Conservation (phyloP, 2,797 vertebrate species). For the Rhyacichthys aspro region DNA sequence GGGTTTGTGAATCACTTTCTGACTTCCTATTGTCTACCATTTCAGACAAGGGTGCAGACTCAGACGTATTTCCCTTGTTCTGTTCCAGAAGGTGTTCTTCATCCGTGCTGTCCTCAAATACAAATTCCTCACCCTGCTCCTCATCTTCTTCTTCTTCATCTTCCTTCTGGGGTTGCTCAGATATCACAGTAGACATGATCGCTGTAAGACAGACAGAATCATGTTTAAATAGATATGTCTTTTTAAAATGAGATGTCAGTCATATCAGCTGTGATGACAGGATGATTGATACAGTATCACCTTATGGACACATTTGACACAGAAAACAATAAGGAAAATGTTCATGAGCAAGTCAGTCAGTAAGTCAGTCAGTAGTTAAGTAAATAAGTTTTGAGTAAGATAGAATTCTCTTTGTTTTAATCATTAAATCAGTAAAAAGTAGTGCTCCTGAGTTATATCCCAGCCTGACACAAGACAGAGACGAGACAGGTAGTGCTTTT, state of each 20-base stretch:
- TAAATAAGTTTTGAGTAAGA: too few species aligned
- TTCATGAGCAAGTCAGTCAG: too few species aligned
- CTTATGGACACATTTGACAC: slow-evolving; percentile 3
- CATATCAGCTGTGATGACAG: background rate
- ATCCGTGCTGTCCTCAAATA: slow-evolving; percentile 68
- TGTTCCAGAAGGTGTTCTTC: slow-evolving; percentile 50
- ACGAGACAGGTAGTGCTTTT: too few species aligned
- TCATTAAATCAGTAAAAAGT: too few species aligned
- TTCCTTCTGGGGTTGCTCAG: slow-evolving; percentile 59
- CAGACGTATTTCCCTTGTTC: slow-evolving; percentile 6
- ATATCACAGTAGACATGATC: slow-evolving; percentile 68
- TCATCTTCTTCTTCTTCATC: slow-evolving; percentile 73
- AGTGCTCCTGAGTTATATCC: too few species aligned
- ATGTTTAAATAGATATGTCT: background rate
- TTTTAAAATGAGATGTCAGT: background rate
- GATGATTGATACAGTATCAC: slow-evolving; percentile 3
- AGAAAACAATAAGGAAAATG: background rate
- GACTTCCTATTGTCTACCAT: slow-evolving; percentile 23
- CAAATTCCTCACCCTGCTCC: slow-evolving; percentile 71
- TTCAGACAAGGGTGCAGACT: slow-evolving; percentile 20
- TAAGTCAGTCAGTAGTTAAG: too few species aligned
- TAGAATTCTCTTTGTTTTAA: too few species aligned
- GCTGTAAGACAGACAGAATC: slow-evolving; percentile 39
- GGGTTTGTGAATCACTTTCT: slow-evolving; percentile 10
- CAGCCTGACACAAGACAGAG: too few species aligned